Conservation (phyloP, 2,113 vertebrate genomes). For the Pterocles burchelli region DNA sequence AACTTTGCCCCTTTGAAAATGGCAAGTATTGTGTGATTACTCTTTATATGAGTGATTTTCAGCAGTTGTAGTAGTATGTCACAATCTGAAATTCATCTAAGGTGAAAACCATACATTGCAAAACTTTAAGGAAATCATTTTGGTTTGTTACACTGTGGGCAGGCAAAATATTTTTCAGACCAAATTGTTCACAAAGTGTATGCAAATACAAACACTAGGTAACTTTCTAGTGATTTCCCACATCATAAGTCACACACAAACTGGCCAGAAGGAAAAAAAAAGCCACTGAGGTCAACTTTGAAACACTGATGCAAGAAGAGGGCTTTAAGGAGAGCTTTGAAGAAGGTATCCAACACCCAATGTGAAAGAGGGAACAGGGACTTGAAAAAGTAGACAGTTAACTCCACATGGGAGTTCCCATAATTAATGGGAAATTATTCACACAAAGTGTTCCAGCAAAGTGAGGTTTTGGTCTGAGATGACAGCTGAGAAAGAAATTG, state of each 20-base stretch:
- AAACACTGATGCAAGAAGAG: neutral
- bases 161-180: neutral
- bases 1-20: conserved; percentile 87
- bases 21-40: conserved; percentile 71
- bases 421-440: neutral
- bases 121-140: neutral
- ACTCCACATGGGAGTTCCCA: neutral
- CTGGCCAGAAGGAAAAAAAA: neutral
- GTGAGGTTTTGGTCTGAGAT: neutral
- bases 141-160: neutral
- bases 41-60: neutral
- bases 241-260: neutral
- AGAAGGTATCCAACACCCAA: neutral
- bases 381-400: neutral
- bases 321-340: neutral
- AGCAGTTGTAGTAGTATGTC: neutral
- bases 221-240: neutral
- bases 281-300: neutral
- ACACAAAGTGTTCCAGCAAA: neutral
- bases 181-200: neutral
- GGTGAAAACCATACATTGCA: neutral
- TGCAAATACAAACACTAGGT: neutral
- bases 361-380: neutral
- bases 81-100: neutral
- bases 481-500: neutral